phyloP scores from a whole-genome alignment of 2,113 vertebrate genomes.

The Dromaius novaehollandiae region DNA sequence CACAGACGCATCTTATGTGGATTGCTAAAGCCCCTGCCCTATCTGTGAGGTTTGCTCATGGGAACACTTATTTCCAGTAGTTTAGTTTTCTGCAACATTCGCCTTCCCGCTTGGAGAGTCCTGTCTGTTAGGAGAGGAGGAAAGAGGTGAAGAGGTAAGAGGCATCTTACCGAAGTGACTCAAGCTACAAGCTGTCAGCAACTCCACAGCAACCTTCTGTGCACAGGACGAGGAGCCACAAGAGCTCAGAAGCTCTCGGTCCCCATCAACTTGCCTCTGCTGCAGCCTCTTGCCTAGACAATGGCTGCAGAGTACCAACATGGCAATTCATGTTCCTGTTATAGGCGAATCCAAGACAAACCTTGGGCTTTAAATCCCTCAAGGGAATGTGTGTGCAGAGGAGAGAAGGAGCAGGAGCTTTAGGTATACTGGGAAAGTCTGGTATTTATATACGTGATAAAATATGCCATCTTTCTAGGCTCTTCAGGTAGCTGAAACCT shows the following conservation, averaged over 20 bases:
- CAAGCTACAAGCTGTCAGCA: not conserved
- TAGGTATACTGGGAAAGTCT: constrained; percentile 14
- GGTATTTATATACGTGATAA: constrained; percentile 16
- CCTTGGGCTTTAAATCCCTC: not conserved
- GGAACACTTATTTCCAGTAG: not conserved
- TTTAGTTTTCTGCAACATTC: not conserved
- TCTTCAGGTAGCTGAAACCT: constrained; percentile 45
- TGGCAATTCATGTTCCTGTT: not conserved
- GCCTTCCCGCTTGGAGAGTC: not conserved
- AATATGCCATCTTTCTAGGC: constrained; percentile 23
- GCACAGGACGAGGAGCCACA: not conserved
- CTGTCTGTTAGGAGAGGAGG: not conserved
- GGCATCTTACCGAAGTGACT: not conserved
- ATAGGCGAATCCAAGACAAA: not conserved
- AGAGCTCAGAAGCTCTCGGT: not conserved
- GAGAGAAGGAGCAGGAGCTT: constrained; percentile 26
- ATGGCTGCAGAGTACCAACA: not conserved
- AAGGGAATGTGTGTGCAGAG: not conserved
- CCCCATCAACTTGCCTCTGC: not conserved
- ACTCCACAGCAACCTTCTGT: not conserved
- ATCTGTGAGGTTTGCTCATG: not conserved
- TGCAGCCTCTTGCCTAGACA: not conserved
- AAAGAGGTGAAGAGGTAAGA: not conserved
- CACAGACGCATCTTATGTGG: not conserved
- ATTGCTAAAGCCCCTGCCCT: not conserved